A percentile compares a stretch with the other conserved stretches of the same genome.
These are phyloP conservation scores for Parauchenoglanis punctatus DNA, from an alignment of 2,797 vertebrate species.

Conservation along the genomic window DNA sequence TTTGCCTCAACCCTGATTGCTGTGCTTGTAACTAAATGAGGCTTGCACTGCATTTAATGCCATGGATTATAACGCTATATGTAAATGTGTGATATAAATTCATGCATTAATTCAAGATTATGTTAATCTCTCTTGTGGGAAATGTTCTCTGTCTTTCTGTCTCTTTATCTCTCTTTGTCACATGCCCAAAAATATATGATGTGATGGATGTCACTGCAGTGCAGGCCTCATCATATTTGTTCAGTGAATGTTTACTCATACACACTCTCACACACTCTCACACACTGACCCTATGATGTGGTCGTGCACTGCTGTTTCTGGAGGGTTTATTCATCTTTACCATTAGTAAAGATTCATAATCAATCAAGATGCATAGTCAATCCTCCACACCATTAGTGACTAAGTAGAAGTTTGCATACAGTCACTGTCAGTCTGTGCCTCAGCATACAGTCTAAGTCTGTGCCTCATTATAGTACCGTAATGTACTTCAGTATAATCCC, in stretches of 20 bases:
- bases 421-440: too few species aligned
- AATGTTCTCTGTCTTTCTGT: not conserved
- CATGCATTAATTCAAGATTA: constrained; percentile 20
- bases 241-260: constrained; percentile 30
- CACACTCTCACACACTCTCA: constrained; percentile 7
- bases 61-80: constrained; percentile 14
- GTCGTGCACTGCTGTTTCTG: constrained; percentile 40
- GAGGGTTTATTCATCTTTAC: not conserved
- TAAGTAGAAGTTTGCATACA: not conserved
- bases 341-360: too few species aligned
- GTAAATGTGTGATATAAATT: not conserved
- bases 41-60: constrained; percentile 64
- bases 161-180: not conserved
- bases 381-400: not conserved
- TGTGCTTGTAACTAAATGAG: constrained; percentile 56
- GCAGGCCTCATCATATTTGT: constrained; percentile 60
- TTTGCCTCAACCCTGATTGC: constrained; percentile 37
- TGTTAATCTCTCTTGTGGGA: not conserved
- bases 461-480: not conserved
- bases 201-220: constrained; percentile 57
- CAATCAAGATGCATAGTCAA: too few species aligned
- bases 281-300: constrained; percentile 32
- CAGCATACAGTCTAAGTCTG: too few species aligned
- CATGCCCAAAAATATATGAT: not conserved
- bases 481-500: not conserved